Percentiles rank a stretch among this genome's conserved stretches.
Evolutionary conservation across 1,140 invertebrate species (phyloP).

Genomic region (Cephus cinctus): DNA sequence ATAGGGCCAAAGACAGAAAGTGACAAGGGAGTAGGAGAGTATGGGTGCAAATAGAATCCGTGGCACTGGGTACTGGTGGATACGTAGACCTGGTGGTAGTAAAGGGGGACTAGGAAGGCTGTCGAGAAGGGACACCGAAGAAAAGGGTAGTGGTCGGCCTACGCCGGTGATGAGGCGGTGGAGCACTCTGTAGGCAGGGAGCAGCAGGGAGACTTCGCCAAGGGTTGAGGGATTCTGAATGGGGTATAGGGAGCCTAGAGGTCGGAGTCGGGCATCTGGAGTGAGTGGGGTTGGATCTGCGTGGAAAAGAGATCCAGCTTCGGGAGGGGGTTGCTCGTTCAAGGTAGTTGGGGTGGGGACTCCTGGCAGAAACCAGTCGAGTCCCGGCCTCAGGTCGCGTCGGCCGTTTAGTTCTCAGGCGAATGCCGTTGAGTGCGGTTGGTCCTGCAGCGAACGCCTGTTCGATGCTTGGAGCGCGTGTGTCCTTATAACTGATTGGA

Average conservation of each 20-base stretch:
- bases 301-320: constrained; percentile 11
- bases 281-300: too few relatives aligned
- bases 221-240: constrained; percentile 26
- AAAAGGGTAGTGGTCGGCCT: constrained; percentile 5
- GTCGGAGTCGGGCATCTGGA: constrained; percentile 25
- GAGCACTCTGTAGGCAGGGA: constrained; percentile 23
- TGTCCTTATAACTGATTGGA: too few relatives aligned
- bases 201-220: constrained; percentile 20
- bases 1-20: too few relatives aligned
- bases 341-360: constrained; percentile 23
- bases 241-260: constrained; percentile 28
- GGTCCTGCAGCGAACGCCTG: constrained; percentile 1
- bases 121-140: background rate
- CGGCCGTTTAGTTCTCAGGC: constrained; percentile 46
- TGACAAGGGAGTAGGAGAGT: too few relatives aligned
- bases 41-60: too few relatives aligned
- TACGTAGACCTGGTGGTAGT: too few relatives aligned
- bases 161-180: constrained; percentile 19
- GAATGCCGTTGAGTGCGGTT: constrained; percentile 43
- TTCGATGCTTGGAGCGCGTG: background rate
- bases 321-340: constrained; percentile 17
- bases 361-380: constrained; percentile 44
- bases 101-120: too few relatives aligned
- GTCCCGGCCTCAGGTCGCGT: constrained; percentile 48
- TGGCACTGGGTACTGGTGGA: too few relatives aligned